Evolutionary conservation across 2,113 vertebrate genomes (phyloP).

Genomic region (Nansenia antarctica): DNA sequence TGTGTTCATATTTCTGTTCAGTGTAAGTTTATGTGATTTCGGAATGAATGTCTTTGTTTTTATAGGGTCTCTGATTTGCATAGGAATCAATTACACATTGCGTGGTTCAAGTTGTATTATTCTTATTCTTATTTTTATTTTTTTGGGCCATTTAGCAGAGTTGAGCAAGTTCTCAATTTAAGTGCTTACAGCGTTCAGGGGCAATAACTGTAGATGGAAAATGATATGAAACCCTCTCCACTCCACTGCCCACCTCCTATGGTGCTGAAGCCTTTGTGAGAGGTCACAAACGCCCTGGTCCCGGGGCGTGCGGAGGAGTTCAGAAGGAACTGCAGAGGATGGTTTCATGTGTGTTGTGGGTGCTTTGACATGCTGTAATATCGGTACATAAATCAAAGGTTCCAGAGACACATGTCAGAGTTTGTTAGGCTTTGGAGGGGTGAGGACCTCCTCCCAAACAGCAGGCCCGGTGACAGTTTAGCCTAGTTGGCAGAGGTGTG

Average conservation of each 20-base stretch:
- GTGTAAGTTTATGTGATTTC: too few relatives aligned
- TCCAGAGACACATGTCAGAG: constrained; percentile 24
- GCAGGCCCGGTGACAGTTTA: background rate
- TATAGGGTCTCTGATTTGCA: too few relatives aligned
- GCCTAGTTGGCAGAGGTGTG: constrained; percentile 16
- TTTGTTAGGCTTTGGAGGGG: constrained; percentile 6
- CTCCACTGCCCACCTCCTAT: background rate
- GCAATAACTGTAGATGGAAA: too few relatives aligned
- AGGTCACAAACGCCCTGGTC: background rate
- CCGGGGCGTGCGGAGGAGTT: background rate
- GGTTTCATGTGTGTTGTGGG: constrained; percentile 2
- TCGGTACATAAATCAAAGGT: constrained; percentile 25
- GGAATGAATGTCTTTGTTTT: too few relatives aligned
- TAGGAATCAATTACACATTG: too few relatives aligned
- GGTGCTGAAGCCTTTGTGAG: constrained; percentile 2
- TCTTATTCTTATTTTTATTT: too few relatives aligned
- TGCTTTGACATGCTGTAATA: constrained; percentile 7
- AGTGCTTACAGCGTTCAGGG: too few relatives aligned
- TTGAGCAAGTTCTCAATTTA: too few relatives aligned
- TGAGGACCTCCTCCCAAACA: constrained; percentile 8
- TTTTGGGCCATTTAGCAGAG: too few relatives aligned
- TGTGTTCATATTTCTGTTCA: too few relatives aligned
- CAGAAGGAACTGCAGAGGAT: background rate
- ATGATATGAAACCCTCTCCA: too few relatives aligned
- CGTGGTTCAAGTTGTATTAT: too few relatives aligned